Evolutionary conservation across 1,140 invertebrate genomes (phyloP).

Genomic region (Bombus turneri): DNA sequence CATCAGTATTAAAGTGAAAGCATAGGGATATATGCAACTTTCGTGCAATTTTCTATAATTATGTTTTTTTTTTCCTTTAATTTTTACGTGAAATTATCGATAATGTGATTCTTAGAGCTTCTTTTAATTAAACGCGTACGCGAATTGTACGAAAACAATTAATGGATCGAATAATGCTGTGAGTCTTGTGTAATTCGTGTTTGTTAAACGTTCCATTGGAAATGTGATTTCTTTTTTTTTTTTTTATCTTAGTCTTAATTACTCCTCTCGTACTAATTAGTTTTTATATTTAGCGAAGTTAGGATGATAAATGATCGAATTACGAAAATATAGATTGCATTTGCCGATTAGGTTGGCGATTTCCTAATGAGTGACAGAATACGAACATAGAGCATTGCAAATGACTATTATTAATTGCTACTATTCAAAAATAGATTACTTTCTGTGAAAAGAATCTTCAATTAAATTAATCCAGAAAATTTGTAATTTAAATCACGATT

Average conservation of each 20-base stretch:
- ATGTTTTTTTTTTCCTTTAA: neutral
- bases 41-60: conserved; percentile 26
- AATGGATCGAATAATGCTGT: too few relatives aligned
- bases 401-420: neutral
- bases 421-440: neutral
- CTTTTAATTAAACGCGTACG: too few relatives aligned
- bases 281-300: neutral
- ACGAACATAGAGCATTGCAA: neutral
- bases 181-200: neutral
- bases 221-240: neutral
- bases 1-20: conserved; percentile 43
- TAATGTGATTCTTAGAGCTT: neutral
- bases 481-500: neutral
- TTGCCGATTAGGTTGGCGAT: neutral
- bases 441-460: neutral
- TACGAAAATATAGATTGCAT: neutral
- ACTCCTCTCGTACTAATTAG: neutral
- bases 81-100: neutral
- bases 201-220: neutral
- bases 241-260: neutral
- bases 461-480: neutral
- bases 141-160: neutral
- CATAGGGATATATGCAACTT: conserved; percentile 17
- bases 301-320: neutral
- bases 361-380: neutral